phyloP scores from a whole-genome alignment of 2,113 vertebrate species.

The Sylvietta virens region DNA sequence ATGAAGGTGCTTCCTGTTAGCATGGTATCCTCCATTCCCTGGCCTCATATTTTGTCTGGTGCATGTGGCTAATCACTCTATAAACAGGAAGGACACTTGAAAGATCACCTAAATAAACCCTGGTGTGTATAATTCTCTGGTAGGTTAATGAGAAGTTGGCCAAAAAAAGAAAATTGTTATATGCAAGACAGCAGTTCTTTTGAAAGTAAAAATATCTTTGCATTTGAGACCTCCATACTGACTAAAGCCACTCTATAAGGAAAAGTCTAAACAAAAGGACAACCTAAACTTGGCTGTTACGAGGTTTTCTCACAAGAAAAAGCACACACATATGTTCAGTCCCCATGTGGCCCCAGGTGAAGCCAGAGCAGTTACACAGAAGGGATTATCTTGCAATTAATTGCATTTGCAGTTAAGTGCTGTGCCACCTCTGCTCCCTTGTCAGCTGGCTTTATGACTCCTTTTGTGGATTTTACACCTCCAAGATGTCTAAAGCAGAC shows the following conservation, averaged over 20 bases:
- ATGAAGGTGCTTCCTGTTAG: conserved; percentile 41
- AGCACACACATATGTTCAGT: neutral
- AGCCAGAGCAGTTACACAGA: neutral
- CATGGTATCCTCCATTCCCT: neutral
- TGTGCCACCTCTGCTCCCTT: neutral
- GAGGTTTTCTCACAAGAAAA: neutral
- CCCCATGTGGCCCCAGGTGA: neutral
- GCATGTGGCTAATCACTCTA: neutral
- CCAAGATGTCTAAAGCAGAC: neutral
- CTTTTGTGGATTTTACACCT: neutral
- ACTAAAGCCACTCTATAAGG: neutral
- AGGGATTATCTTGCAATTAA: neutral
- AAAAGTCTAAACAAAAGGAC: neutral
- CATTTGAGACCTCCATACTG: neutral
- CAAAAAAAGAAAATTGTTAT: neutral
- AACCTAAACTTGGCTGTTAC: neutral
- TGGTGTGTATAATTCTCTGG: neutral
- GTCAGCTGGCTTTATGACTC: neutral
- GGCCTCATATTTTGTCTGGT: neutral
- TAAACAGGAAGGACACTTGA: conserved; percentile 58
- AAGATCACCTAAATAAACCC: conserved; percentile 47
- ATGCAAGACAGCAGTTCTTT: neutral
- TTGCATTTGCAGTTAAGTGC: neutral
- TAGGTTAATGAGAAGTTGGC: neutral
- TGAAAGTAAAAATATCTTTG: neutral